phyloP scores from a whole-genome alignment of 92 coral and sea anemone species.

The Umimayanthus kanabou region DNA sequence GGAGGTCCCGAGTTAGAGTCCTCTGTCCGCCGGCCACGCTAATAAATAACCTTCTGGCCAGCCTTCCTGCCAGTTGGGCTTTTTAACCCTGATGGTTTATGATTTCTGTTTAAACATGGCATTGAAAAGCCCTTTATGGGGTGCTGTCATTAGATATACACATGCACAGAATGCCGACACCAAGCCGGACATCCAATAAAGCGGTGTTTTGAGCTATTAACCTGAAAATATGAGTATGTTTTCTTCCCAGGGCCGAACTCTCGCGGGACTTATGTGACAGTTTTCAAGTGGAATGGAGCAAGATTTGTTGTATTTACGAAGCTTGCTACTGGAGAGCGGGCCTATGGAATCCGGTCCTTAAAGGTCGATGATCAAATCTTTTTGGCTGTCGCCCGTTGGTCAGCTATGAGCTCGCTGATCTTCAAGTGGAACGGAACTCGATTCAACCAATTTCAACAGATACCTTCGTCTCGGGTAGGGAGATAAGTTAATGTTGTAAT shows the following conservation, averaged over 20 bases:
- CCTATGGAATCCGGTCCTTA: conserved; percentile 79
- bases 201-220: too few species aligned
- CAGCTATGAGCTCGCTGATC: conserved; percentile 68
- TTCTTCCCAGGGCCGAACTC: conserved; percentile 67
- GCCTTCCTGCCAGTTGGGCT: too few species aligned
- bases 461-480: conserved; percentile 69
- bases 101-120: too few species aligned
- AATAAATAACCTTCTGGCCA: too few species aligned
- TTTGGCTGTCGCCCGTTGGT: conserved; percentile 86
- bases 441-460: conserved; percentile 77
- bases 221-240: background rate
- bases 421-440: conserved; percentile 90
- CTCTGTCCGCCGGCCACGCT: too few species aligned
- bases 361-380: conserved; percentile 65
- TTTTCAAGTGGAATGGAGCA: conserved; percentile 89
- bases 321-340: conserved; percentile 72
- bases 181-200: too few species aligned
- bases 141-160: too few species aligned
- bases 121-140: too few species aligned
- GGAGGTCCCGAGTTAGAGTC: too few species aligned
- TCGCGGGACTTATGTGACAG: conserved; percentile 71
- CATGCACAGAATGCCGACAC: too few species aligned
- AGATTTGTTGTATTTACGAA: conserved; percentile 65
- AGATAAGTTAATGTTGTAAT: too few species aligned
- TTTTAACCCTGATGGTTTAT: too few species aligned